A percentile compares a stretch with the other conserved stretches of the same genome.
Evolutionary conservation across 2,888 invertebrate genomes (phyloP).

Genomic region (Operophtera brumata): DNA sequence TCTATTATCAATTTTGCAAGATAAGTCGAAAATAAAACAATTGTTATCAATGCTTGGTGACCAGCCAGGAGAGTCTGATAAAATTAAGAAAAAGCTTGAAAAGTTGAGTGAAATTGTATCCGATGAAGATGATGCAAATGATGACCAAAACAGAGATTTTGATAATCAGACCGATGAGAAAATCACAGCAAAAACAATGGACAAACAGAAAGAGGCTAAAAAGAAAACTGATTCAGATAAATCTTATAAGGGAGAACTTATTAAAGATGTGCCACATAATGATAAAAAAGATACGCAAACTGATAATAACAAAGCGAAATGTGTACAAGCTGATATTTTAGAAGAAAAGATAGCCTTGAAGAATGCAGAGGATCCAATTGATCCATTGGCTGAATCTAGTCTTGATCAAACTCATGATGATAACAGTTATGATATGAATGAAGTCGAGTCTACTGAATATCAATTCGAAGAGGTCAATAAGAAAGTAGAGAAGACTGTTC

Average conservation of each 20-base stretch:
- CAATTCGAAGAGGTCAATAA: constrained; percentile 2
- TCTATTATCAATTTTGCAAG: constrained; percentile 64
- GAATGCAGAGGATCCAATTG: constrained; percentile 5
- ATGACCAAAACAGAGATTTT: constrained; percentile 1
- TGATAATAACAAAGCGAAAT: constrained; percentile 6
- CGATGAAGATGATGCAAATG: constrained; percentile 60
- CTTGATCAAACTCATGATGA: neutral
- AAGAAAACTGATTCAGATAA: neutral
- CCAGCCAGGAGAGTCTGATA: constrained; percentile 65
- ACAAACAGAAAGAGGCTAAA: neutral
- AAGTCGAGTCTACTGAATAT: constrained; percentile 2
- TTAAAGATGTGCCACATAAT: neutral
- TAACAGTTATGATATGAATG: neutral
- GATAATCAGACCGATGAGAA: neutral
- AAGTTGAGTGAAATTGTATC: constrained; percentile 79
- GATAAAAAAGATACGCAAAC: neutral
- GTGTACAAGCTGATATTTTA: neutral
- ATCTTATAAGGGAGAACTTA: neutral
- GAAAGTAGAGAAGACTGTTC: neutral
- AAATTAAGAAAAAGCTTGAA: constrained; percentile 80
- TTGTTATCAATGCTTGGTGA: constrained; percentile 67
- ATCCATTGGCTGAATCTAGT: neutral
- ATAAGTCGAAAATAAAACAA: constrained; percentile 75
- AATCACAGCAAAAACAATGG: neutral
- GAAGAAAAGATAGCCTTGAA: constrained; percentile 18